phyloP scores from a whole-genome alignment of 2,888 invertebrate genomes.

The Carpatolechia fugitivella region DNA sequence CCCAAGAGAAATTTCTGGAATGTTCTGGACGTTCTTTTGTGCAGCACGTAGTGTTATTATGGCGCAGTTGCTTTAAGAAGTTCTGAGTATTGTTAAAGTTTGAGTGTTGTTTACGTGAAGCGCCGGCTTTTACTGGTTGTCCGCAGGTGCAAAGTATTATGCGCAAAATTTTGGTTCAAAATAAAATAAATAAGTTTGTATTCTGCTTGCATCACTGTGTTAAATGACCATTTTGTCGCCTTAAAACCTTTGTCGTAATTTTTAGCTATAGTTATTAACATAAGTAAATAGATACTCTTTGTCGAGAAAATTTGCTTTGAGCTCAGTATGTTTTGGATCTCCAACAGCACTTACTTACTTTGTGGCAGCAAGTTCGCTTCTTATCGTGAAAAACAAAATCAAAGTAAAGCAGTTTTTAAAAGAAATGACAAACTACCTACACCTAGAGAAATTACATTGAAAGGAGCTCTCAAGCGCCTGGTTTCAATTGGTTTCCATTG shows the following conservation, averaged over 20 bases:
- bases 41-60: conserved; percentile 8
- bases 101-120: conserved; percentile 1
- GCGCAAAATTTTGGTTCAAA: neutral
- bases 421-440: conserved; percentile 8
- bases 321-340: too few relatives aligned
- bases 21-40: conserved; percentile 8
- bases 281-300: too few relatives aligned
- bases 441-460: conserved; percentile 23
- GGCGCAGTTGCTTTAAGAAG: neutral
- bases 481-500: conserved; percentile 30
- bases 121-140: neutral
- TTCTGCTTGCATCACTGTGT: too few relatives aligned
- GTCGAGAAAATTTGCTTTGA: too few relatives aligned
- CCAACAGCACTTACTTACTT: too few relatives aligned
- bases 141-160: neutral
- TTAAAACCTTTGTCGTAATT: too few relatives aligned
- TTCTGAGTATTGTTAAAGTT: neutral
- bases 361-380: neutral
- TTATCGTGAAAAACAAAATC: conserved; percentile 12
- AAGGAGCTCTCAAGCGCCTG: conserved; percentile 25
- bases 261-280: too few relatives aligned
- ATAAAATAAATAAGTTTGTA: too few relatives aligned
- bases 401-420: conserved; percentile 17
- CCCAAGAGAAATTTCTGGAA: conserved; percentile 24
- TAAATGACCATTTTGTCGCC: too few relatives aligned